Evolutionary conservation across 2,888 invertebrate genomes (phyloP).

Genomic region (Acanthosepion pharaonis): DNA sequence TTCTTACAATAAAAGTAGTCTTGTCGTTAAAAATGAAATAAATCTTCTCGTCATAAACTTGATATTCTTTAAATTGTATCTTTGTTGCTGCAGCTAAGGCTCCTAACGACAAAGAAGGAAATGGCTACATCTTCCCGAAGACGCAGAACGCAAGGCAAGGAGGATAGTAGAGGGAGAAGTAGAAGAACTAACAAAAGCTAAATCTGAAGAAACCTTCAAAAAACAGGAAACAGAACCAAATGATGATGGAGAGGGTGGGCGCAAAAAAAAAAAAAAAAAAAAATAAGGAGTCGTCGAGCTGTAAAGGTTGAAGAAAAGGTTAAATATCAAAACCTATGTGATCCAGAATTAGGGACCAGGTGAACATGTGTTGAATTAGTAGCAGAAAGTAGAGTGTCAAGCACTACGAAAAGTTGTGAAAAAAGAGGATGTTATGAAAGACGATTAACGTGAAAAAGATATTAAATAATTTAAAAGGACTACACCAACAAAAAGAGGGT

Average conservation of each 20-base stretch:
- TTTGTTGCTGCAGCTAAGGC: not conserved
- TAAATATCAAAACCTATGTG: not conserved
- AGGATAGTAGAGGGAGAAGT: not conserved
- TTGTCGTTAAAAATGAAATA: too few species aligned
- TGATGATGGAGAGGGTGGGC: not conserved
- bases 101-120: not conserved
- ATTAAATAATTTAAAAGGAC: not conserved
- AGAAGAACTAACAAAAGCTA: not conserved
- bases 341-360: constrained; percentile 38
- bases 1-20: too few species aligned
- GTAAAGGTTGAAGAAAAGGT: not conserved
- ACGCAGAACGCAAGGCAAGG: not conserved
- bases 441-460: not conserved
- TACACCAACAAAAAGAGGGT: not conserved
- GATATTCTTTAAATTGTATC: too few species aligned
- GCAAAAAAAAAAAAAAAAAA: not conserved
- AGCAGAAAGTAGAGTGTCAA: not conserved
- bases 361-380: not conserved
- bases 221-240: not conserved
- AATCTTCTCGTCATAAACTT: too few species aligned
- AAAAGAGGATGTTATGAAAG: not conserved
- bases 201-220: not conserved
- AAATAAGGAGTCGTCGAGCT: not conserved
- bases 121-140: not conserved
- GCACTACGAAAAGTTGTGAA: not conserved